Evolutionary conservation across 1,140 invertebrate species (phyloP).

Genomic region (Asbolus verrucosus): DNA sequence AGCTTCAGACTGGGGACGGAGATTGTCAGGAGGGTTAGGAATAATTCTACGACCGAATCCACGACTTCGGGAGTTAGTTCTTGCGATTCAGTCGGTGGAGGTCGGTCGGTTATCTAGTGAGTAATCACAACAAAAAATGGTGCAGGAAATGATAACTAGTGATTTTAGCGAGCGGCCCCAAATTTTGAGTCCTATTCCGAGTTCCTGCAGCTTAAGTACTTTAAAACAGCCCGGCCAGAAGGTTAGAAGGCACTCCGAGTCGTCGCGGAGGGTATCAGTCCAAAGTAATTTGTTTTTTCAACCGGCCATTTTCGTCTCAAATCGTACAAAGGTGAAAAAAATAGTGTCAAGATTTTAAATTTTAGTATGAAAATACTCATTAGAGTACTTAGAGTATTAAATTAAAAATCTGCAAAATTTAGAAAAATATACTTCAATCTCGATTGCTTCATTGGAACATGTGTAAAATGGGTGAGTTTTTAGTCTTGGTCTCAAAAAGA

Average conservation of each 20-base stretch:
- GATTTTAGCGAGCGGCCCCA: conserved; percentile 48
- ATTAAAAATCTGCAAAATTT: no score
- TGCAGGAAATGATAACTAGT: conserved; percentile 1
- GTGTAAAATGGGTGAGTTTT: no score
- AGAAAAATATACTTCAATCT: no score
- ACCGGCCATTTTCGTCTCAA: no score
- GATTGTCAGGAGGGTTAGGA: conserved; percentile 66
- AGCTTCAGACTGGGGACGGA: conserved; percentile 44
- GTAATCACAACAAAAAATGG: conserved; percentile 53
- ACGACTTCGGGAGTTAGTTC: conserved; percentile 84
- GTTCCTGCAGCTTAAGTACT: conserved; percentile 74
- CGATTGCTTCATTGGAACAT: no score
- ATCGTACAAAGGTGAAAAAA: no score
- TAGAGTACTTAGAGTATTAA: no score
- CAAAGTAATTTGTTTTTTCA: conserved; percentile 65
- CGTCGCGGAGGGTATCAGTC: conserved; percentile 67
- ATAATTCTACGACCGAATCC: conserved; percentile 75
- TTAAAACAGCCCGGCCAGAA: conserved; percentile 59
- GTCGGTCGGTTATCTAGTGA: conserved; percentile 68
- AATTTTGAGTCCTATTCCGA: conserved; percentile 83
- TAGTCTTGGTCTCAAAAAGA: no score
- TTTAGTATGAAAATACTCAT: no score
- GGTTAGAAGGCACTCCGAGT: conserved; percentile 64
- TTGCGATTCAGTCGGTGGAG: conserved; percentile 76
- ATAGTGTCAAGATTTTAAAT: no score